A percentile compares a stretch with the other conserved stretches of the same genome.
phyloP scores from a whole-genome alignment of 2,113 vertebrate species.

The Neodon shergylaensis region DNA sequence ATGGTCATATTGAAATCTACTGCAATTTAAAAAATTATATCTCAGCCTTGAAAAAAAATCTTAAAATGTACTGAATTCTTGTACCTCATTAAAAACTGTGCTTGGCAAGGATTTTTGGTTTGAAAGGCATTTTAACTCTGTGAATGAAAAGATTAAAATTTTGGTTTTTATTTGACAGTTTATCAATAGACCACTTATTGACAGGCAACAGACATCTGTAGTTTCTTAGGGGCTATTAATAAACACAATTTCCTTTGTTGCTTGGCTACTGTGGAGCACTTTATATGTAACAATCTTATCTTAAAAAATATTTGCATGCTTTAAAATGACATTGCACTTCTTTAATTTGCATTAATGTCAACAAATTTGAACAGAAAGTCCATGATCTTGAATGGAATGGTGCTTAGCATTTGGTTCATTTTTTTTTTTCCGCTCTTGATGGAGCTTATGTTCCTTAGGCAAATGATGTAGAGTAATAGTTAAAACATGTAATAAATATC shows the following conservation, averaged over 20 bases:
- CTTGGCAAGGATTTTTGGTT: not conserved
- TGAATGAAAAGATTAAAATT: slow-evolving; percentile 49
- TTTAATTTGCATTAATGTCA: slow-evolving; percentile 61
- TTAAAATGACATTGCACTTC: slow-evolving; percentile 42
- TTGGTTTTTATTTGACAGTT: not conserved
- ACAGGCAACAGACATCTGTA: not conserved
- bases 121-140: not conserved
- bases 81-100: slow-evolving; percentile 39
- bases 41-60: not conserved
- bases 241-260: not conserved
- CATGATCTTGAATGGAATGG: slow-evolving; percentile 46
- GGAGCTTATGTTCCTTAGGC: slow-evolving; percentile 77
- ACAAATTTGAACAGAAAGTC: slow-evolving; percentile 61
- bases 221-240: slow-evolving; percentile 1
- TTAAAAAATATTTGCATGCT: slow-evolving; percentile 13
- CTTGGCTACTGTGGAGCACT: slow-evolving; percentile 2
- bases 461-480: slow-evolving; percentile 82
- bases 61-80: slow-evolving; percentile 1
- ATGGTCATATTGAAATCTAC: not conserved
- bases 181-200: slow-evolving; percentile 9
- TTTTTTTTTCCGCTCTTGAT: slow-evolving; percentile 54
- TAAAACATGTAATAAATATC: slow-evolving; percentile 83
- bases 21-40: slow-evolving; percentile 27
- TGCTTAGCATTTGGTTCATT: slow-evolving; percentile 66
- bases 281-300: slow-evolving; percentile 45